Evolutionary conservation across 2,113 vertebrate genomes (phyloP), one percentile per base, ranked within the genome.

Genomic region (Ancistrus triradiatus): DNA sequence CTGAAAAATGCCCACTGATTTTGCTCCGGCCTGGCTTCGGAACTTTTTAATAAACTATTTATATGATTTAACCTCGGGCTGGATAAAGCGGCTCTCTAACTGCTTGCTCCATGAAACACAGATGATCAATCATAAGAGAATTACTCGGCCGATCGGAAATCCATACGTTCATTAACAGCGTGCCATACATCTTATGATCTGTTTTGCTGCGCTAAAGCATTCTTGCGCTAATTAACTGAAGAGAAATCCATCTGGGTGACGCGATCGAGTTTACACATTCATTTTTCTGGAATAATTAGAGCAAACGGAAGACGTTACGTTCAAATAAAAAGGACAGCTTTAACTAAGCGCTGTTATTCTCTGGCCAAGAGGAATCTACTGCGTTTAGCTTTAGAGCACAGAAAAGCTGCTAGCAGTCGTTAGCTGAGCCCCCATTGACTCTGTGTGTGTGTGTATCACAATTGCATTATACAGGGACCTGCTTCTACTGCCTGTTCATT

Each of bases 201-300:
- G 14, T 17, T 40, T 49, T 56, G 9, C 19, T 8, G 7, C 13
- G 10, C n/a, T 19, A 48, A n/a, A 18, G 13, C 35, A 28, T 49
- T 58, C 56, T 28, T 66, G 44, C 35, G 17, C 46, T 27, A 43
- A 42, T 66, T 58, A 49, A 49, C 24, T 42, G 11, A 31, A 21
- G 35, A 37, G 37, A 52, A 63, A 27, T 22, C 35, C 7, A 15
- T 24, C 31, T 4, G 25, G 42, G 17, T 24, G 38, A 44, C 22
- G 22, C 8, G 51, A 18, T 22, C 1, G 7, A 42, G 35, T 31
- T 11, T 27, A 27, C 15, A 28, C 10, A 52, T 27, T 15, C 6
- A 31, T 43, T 52, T 43, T 31, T 15, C 28, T 17, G 15, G 31
- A 38, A 61, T 61, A 49, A 52, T 53, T 53, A 64, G 4, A 44